Base-by-base conservation (phyloP, 2,113 vertebrate species). In the Callithrix jacchus region DNA sequence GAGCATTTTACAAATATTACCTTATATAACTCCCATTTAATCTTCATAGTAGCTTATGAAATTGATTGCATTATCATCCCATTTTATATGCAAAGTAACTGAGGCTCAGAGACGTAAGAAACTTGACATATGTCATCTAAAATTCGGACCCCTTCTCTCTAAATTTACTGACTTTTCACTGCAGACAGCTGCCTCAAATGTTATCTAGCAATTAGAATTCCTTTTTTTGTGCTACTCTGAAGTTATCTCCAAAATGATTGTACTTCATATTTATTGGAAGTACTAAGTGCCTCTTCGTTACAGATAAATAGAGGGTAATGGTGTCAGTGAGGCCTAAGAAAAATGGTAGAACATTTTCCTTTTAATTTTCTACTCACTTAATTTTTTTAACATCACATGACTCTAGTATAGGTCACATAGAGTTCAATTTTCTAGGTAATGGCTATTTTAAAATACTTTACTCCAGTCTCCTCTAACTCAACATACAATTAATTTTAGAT, bases 311-410 rank as follows among this genome's bases (percentile, higher is more conserved):
- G 87, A 95, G 73, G 73, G 73, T 58, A 94, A 81, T 93, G 20
- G 45, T 95, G 85, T 95, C 71, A 93, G 97, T 95, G 96, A 98
- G 25, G 95, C 6, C 64, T 52, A 97, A 98, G 77, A 97, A 85
- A 98, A 98, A 97, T 96, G 97, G 58, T 89, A 98, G 89, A 87
- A 89, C 76, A 74, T 97, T 97, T 97, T 91, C 37, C 45, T 97
- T 98, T 98, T 96, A 96, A 96, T 98, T 98, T 98, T 98, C 95
- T 96, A 96, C 95, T 97, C 96, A 93, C 16, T 96, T 96, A 89
- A 80, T 96, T 97, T 96, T 96, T 98, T 94, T 94, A 98, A 64
- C 95, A 92, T 95, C 87, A 73, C 97, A 95, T 94, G 70, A 52
- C 85, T 98, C 56, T 66, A 79, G 61, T 91, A 89, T 97, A 98